Base-by-base conservation (phyloP, 2,113 vertebrate species). In the Picathartes gymnocephalus region DNA sequence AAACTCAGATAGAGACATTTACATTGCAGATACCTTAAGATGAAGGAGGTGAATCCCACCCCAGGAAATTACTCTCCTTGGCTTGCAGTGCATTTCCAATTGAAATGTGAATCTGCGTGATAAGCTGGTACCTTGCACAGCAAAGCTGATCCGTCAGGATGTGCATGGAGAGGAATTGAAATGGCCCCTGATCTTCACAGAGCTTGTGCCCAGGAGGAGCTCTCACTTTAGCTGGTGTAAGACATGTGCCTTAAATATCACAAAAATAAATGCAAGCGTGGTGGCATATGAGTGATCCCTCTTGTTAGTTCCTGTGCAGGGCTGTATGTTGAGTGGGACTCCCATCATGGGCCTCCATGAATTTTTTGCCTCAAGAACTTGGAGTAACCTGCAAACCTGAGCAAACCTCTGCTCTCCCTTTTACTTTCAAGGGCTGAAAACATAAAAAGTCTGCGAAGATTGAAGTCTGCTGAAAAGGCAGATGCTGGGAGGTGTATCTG, bases 1-100 rank as follows among this genome's bases (percentile, higher is more conserved):
- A 96, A 86, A 73, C 51, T 62, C 37, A 21, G 88, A 81, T 83
- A 80, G 73, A 96, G 79, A 81, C 72, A 66, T 94, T 92, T 94
- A 86, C 72, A 58, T 84, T 94, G 76, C 72, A 90, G 86, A 83
- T 86, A 86, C 30, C 39, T 88, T 50, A 61, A 54, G 68, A 74
- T 39, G 65, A 64, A 86, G 35, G 39, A 83, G 50, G 47, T 81
- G 86, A 93, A 90, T 93, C 71, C 82, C n/a, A 72, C 79, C 70
- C 11, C 51, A 73, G 82, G 78, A 95, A 93, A 89, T 47, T 18
- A 35, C 33, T 95, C 31, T 86, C 48, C 61, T 64, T 76, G 86
- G 53, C 37, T 39, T 78, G 40, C 77, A 53, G 40, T 71, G 30
- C 35, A 50, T 80, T 69, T 93, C 60, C 50, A 84, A 57, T 68